Percentiles rank a stretch among this genome's conserved stretches.
Conservation (phyloP, 2,888 invertebrate genomes). For the Muschampia plurimacula region DNA sequence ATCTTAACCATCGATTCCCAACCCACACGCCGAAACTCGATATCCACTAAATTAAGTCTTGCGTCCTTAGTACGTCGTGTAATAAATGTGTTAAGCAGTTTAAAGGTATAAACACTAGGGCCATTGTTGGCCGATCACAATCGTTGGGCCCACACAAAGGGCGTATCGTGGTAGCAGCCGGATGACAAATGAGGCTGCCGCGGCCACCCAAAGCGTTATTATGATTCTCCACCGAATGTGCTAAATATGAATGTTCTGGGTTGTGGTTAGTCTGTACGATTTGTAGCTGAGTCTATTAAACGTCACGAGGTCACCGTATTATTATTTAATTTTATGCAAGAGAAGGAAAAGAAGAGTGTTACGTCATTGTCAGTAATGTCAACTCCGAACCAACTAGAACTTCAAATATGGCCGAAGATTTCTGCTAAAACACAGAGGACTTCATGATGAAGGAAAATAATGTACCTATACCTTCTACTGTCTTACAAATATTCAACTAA, state of each 20-base stretch:
- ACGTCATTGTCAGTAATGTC: background rate
- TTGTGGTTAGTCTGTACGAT: constrained; percentile 15
- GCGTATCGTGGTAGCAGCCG: constrained; percentile 76
- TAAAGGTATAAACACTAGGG: constrained; percentile 70
- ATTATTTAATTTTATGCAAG: background rate
- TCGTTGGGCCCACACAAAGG: constrained; percentile 60
- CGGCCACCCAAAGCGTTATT: constrained; percentile 70
- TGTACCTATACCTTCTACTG: too few species aligned
- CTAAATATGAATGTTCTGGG: constrained; percentile 33
- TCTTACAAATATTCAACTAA: too few species aligned
- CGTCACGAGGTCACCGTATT: background rate
- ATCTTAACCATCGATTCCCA: background rate
- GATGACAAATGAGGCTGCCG: constrained; percentile 71
- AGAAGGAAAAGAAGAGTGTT: background rate
- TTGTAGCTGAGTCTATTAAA: background rate
- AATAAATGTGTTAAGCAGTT: constrained; percentile 80
- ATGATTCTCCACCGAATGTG: constrained; percentile 39
- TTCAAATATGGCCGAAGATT: too few species aligned
- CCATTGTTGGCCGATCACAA: constrained; percentile 71
- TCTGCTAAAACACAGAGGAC: too few species aligned
- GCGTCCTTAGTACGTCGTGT: constrained; percentile 47
- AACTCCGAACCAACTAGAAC: too few species aligned
- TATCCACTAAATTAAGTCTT: constrained; percentile 53
- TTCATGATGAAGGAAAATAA: too few species aligned
- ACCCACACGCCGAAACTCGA: constrained; percentile 51